phyloP scores from a whole-genome alignment of 2,113 vertebrate genomes.

The Carollia perspicillata region DNA sequence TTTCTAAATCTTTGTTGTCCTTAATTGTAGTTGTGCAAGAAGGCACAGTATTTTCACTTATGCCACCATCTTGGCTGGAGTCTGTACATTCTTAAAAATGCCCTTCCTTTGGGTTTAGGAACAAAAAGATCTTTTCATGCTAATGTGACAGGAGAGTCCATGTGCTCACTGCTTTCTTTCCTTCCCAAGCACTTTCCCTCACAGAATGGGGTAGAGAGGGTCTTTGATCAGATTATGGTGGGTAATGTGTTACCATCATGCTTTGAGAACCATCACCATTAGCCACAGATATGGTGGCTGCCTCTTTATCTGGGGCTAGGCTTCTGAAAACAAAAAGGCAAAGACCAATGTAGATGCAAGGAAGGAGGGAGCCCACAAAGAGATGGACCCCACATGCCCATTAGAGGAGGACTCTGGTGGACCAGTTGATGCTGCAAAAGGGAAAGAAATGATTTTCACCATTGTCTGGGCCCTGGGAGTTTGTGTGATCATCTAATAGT shows the following conservation, averaged over 20 bases:
- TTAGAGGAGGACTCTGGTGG: background rate
- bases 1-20: too few relatives aligned
- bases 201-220: background rate
- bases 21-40: too few relatives aligned
- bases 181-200: background rate
- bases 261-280: background rate
- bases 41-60: too few relatives aligned
- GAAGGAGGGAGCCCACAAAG: background rate
- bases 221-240: background rate
- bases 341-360: background rate
- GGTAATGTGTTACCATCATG: background rate
- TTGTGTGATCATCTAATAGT: background rate
- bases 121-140: background rate
- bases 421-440: background rate
- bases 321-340: background rate
- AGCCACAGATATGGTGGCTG: background rate
- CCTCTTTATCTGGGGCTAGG: background rate
- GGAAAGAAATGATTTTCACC: background rate
- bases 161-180: background rate
- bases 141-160: background rate
- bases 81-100: background rate
- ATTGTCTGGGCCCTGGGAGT: background rate
- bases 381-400: background rate
- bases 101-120: background rate
- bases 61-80: too few relatives aligned